Percentiles rank a stretch among this genome's conserved stretches.
Conservation (phyloP, 1,140 invertebrate species). For the Oscheius sp. region DNA sequence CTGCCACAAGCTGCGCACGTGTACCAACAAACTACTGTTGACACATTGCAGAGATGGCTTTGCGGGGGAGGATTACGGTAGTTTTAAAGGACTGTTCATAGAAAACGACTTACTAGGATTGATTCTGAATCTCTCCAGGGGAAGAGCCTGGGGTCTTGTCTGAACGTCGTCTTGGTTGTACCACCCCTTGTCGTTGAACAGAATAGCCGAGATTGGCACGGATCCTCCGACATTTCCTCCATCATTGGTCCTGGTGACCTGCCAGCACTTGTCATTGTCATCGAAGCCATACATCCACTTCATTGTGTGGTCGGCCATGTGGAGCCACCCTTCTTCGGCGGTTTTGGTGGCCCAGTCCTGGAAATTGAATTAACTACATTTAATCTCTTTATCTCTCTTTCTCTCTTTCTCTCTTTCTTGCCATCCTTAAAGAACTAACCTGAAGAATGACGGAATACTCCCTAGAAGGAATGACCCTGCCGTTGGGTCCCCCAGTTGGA, state of each 20-base stretch:
- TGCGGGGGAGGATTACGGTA: no score
- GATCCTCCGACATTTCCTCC: slow-evolving; percentile 56
- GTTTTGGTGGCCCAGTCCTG: slow-evolving; percentile 54
- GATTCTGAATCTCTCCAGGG: slow-evolving; percentile 46
- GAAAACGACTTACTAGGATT: slow-evolving; percentile 19
- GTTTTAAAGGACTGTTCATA: slow-evolving; percentile 12
- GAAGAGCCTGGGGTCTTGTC: slow-evolving; percentile 40
- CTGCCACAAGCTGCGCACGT: no score
- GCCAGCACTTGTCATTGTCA: slow-evolving; percentile 48
- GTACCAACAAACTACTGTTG: no score
- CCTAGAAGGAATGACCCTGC: background rate
- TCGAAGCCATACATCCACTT: slow-evolving; percentile 59
- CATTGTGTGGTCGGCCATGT: slow-evolving; percentile 54
- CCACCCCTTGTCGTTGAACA: slow-evolving; percentile 56
- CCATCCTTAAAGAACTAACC: no score
- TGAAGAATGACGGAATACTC: slow-evolving; percentile 39
- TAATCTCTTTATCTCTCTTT: no score
- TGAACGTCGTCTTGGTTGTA: slow-evolving; percentile 51
- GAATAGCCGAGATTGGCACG: slow-evolving; percentile 51
- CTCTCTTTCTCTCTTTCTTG: no score
- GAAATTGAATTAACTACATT: no score
- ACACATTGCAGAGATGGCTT: no score
- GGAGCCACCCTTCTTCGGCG: slow-evolving; percentile 51
- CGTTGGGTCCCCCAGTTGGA: background rate
- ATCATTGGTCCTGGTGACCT: slow-evolving; percentile 54